phyloP scores from a whole-genome alignment of 2,888 invertebrate species.

The Cyaniris semiargus region DNA sequence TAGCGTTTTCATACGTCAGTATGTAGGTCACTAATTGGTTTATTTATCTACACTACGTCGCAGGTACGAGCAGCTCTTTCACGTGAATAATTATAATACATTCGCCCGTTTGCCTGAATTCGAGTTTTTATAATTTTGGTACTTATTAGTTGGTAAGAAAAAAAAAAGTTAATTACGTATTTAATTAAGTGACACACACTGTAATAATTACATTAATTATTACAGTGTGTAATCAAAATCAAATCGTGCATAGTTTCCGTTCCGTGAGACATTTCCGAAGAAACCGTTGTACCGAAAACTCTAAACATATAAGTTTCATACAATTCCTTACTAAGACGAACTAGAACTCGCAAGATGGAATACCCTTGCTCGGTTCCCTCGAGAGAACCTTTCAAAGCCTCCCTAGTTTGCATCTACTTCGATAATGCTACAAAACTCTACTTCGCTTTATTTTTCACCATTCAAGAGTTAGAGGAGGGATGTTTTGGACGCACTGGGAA shows the following conservation, averaged over 20 bases:
- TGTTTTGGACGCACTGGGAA: constrained; percentile 39
- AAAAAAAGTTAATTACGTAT: neutral
- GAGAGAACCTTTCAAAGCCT: constrained; percentile 56
- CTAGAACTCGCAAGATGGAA: constrained; percentile 48
- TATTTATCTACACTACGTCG: constrained; percentile 1
- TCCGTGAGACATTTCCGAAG: neutral
- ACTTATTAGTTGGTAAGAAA: neutral
- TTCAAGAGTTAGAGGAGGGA: constrained; percentile 40
- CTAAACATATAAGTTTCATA: constrained; percentile 8
- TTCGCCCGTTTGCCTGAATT: neutral
- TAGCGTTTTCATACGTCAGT: neutral
- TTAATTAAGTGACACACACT: neutral
- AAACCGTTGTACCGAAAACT: constrained; percentile 4
- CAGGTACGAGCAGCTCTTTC: neutral
- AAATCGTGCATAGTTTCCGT: neutral
- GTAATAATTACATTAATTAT: too few species aligned
- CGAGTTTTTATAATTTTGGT: neutral
- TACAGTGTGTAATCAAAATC: too few species aligned
- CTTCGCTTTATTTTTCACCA: constrained; percentile 52
- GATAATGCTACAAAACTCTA: constrained; percentile 53
- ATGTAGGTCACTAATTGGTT: constrained; percentile 2
- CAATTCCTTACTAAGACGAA: constrained; percentile 35
- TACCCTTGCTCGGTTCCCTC: constrained; percentile 47
- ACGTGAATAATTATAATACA: neutral
- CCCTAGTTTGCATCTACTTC: constrained; percentile 52